Evolutionary conservation across 2,113 vertebrate species (phyloP), one percentile per base, ranked within the genome.

Genomic region (Mus musculus): DNA sequence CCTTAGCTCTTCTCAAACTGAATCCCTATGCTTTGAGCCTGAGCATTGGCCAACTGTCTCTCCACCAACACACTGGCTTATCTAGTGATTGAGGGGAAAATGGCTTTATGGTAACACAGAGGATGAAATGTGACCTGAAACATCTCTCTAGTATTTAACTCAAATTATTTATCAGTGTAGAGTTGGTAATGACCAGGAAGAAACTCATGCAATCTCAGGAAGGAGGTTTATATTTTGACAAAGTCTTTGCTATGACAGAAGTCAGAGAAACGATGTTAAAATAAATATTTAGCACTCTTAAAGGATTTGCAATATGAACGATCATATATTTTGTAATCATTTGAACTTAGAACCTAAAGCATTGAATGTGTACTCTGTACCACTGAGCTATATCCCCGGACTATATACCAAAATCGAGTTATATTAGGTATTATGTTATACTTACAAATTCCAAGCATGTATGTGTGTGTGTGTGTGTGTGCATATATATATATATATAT

Each of bases 201-300:
- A 91, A 87, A 90, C 59, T 72, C 49, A 76, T 24, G 7, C 14
- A 59, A 94, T 76, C 67, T 61, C 19, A 65, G 76, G 6, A 69
- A 94, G 80, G 30, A 93, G 46, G 46, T 28, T 93, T 20, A 73
- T 59, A 39, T 72, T 72, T 95, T 90, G 77, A 3, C 10, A 85
- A 67, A 65, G 73, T 52, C 1, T 71, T 14, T 52, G 4, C 42
- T 76, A 88, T 80, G 9, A 72, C 5, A 94, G 90, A 96, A 95
- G 59, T 95, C 73, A 90, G 9, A 89, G 46, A 36, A 0, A 0
- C 78, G 81, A 89, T 26, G 17, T 88, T 86, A 67, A 67, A 94
- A 24, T 80, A 89, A 93, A 49, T 28, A n/a, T 59, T 94, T 67
- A 94, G 8, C 4, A 75, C 67, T 78, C 92, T 84, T 72, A 89